Conservation (phyloP, 2,113 vertebrate genomes). For the Pyrgilauda ruficollis region DNA sequence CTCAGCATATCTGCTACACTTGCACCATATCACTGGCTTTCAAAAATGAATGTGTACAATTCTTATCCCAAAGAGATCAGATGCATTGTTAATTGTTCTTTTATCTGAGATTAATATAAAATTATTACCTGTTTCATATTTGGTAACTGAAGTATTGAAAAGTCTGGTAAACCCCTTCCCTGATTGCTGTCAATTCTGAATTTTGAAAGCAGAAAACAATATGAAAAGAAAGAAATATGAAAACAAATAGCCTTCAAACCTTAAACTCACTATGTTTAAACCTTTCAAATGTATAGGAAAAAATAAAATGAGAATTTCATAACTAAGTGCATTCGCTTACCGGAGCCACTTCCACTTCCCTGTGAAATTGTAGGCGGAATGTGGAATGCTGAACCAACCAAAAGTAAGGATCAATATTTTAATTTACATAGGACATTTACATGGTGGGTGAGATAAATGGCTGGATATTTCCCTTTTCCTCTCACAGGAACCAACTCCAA, state of each 20-base stretch:
- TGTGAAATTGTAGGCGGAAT: neutral
- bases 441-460: constrained; percentile 1
- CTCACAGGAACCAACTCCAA: neutral
- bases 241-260: neutral
- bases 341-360: neutral
- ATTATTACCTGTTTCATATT: neutral
- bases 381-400: neutral
- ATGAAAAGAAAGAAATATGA: neutral
- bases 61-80: neutral
- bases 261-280: neutral
- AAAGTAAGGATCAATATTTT: constrained; percentile 32
- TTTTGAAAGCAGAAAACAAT: neutral
- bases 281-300: neutral
- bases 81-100: neutral
- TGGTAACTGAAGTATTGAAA: neutral
- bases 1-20: neutral
- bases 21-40: neutral
- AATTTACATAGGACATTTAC: constrained; percentile 34
- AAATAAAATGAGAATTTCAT: neutral
- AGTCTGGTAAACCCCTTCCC: neutral
- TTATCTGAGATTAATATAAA: neutral
- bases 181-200: neutral
- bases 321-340: neutral
- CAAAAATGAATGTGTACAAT: neutral
- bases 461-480: neutral